A percentile compares a stretch with the other conserved stretches of the same genome.
Evolutionary conservation across 2,797 vertebrate species (phyloP).

Genomic region (Pipistrellus pygmaeus): DNA sequence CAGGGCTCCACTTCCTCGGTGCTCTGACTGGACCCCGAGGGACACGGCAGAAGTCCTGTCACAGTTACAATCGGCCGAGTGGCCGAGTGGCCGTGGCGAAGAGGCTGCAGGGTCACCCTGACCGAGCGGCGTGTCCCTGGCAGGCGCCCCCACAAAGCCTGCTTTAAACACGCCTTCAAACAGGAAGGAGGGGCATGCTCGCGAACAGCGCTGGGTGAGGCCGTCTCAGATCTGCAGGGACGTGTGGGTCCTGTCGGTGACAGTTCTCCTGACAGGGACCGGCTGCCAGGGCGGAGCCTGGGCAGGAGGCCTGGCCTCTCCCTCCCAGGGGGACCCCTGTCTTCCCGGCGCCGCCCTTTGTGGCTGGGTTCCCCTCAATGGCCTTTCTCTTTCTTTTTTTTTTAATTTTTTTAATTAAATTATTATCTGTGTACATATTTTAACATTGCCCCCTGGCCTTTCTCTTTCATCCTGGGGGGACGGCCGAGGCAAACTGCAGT

Average conservation of each 20-base stretch:
- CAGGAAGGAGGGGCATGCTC: not conserved
- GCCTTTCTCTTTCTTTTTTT: not conserved
- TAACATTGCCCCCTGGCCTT: not conserved
- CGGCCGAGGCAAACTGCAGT: not conserved
- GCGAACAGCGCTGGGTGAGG: fast-evolving
- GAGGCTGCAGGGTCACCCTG: not conserved
- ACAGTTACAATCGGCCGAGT: not conserved
- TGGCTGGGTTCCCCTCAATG: not conserved
- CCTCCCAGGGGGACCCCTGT: not conserved
- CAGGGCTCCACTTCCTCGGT: not conserved
- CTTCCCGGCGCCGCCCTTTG: not conserved
- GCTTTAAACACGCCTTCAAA: not conserved
- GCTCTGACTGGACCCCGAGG: not conserved
- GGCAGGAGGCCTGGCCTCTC: too few species aligned
- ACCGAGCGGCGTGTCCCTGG: not conserved
- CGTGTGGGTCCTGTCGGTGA: not conserved
- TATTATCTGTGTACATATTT: too few species aligned
- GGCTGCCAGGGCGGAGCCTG: not conserved
- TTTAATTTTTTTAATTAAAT: too few species aligned
- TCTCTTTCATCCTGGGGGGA: fast-evolving
- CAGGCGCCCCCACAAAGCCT: not conserved
- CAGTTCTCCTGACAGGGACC: not conserved
- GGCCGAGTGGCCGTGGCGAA: too few species aligned
- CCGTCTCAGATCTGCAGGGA: not conserved
- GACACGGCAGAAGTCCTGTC: not conserved